Evolutionary conservation across 2,113 vertebrate species (phyloP).

Genomic region (Ibidorhyncha struthersii): DNA sequence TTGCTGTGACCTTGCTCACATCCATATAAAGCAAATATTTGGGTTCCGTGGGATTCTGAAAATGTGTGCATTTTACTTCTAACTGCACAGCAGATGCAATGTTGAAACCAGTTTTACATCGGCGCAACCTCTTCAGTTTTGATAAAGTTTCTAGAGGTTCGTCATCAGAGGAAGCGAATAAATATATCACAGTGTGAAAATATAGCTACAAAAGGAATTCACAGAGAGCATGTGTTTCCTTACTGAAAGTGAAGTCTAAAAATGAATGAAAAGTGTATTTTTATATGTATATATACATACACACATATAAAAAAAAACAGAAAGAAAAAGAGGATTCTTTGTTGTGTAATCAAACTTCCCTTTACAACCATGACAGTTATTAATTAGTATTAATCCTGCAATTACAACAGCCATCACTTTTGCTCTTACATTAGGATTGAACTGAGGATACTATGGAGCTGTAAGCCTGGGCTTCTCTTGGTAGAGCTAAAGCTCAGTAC

Average conservation of each 20-base stretch:
- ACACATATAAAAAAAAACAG: not conserved
- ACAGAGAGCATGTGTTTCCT: not conserved
- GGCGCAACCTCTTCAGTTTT: not conserved
- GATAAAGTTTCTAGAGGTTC: not conserved
- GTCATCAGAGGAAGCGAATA: not conserved
- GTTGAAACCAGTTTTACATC: not conserved
- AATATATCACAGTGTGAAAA: not conserved
- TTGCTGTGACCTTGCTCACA: fast-evolving
- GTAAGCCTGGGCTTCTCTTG: not conserved
- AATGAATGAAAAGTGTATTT: not conserved
- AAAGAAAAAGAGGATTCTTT: not conserved
- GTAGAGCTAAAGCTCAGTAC: not conserved
- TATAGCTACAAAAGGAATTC: not conserved
- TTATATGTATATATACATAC: fast-evolving
- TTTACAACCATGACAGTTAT: not conserved
- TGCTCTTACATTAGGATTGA: not conserved
- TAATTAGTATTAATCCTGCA: not conserved
- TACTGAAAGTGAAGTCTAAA: not conserved
- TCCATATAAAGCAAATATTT: not conserved
- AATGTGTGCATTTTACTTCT: not conserved
- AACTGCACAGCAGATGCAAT: not conserved
- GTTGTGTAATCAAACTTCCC: not conserved
- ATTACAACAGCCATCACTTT: not conserved
- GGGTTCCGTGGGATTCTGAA: not conserved
- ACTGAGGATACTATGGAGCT: not conserved